Percentiles rank a stretch among this genome's conserved stretches.
phyloP scores from a whole-genome alignment of 1,140 invertebrate genomes.

The Brachionus manjavacas region DNA sequence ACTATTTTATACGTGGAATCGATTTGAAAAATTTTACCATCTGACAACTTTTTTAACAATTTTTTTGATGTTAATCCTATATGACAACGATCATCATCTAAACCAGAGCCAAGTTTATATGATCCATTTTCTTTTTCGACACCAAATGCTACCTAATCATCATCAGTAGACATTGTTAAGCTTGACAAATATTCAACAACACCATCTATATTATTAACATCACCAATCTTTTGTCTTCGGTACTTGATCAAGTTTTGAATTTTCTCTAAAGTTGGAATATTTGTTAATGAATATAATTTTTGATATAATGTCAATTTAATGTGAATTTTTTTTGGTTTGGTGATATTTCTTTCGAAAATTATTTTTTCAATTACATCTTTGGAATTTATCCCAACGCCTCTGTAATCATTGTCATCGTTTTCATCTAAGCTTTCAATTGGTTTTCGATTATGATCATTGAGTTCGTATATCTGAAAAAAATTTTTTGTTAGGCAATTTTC shows the following conservation, averaged over 20 bases:
- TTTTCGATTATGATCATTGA: slow-evolving; percentile 83
- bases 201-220: neutral
- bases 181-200: neutral
- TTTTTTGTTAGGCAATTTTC: slow-evolving; percentile 97
- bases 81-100: neutral
- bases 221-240: neutral
- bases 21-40: no score
- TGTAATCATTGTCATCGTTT: slow-evolving; percentile 92
- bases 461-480: slow-evolving; percentile 75
- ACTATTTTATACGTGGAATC: no score
- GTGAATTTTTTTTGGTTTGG: no score
- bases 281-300: neutral
- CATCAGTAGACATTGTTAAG: neutral
- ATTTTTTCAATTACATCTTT: slow-evolving; percentile 62
- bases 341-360: slow-evolving; percentile 93
- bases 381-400: slow-evolving; percentile 63
- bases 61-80: no score
- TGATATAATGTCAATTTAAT: neutral
- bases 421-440: neutral
- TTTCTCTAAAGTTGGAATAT: neutral
- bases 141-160: neutral
- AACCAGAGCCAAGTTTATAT: neutral
- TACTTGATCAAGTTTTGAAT: neutral
- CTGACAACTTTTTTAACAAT: no score
- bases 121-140: no score